phyloP scores from a whole-genome alignment of 2,888 invertebrate species.

The Acrobasis suavella region DNA sequence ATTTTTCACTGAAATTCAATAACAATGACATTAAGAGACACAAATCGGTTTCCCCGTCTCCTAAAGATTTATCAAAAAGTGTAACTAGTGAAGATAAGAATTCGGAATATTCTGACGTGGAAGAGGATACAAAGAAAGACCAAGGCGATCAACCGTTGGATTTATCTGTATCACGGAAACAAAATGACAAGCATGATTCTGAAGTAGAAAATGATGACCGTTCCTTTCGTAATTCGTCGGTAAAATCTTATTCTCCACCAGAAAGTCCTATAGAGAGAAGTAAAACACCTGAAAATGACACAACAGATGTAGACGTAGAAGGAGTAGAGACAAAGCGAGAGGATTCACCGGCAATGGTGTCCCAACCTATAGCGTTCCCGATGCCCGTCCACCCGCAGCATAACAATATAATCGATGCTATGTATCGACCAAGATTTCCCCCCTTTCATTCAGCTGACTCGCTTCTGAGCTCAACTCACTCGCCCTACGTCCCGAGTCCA shows the following conservation, averaged over 20 bases:
- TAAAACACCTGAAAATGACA: slow-evolving; percentile 77
- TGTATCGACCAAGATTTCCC: slow-evolving; percentile 85
- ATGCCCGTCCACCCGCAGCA: slow-evolving; percentile 93
- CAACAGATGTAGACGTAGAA: slow-evolving; percentile 81
- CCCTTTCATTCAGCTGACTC: slow-evolving; percentile 81
- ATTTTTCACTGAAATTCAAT: slow-evolving; percentile 60
- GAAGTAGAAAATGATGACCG: slow-evolving; percentile 68
- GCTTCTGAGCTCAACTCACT: slow-evolving; percentile 83
- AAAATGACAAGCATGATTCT: slow-evolving; percentile 63
- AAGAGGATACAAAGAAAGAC: slow-evolving; percentile 67
- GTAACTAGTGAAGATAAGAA: slow-evolving; percentile 55
- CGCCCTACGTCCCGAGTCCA: slow-evolving; percentile 85
- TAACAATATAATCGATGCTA: slow-evolving; percentile 85
- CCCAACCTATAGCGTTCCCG: slow-evolving; percentile 89
- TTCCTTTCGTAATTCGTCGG: slow-evolving; percentile 66
- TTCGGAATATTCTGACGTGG: slow-evolving; percentile 63
- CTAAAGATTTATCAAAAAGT: slow-evolving; percentile 68
- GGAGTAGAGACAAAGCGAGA: slow-evolving; percentile 74
- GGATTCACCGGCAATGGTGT: slow-evolving; percentile 63
- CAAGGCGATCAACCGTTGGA: slow-evolving; percentile 88
- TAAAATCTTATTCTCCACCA: slow-evolving; percentile 74
- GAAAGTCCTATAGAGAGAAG: slow-evolving; percentile 65
- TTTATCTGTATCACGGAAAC: slow-evolving; percentile 84
- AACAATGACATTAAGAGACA: slow-evolving; percentile 55
- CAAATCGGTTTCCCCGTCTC: slow-evolving; percentile 55